Percentiles rank a stretch among this genome's conserved stretches.
phyloP scores from a whole-genome alignment of 1,140 invertebrate genomes.

The Delia radicum region DNA sequence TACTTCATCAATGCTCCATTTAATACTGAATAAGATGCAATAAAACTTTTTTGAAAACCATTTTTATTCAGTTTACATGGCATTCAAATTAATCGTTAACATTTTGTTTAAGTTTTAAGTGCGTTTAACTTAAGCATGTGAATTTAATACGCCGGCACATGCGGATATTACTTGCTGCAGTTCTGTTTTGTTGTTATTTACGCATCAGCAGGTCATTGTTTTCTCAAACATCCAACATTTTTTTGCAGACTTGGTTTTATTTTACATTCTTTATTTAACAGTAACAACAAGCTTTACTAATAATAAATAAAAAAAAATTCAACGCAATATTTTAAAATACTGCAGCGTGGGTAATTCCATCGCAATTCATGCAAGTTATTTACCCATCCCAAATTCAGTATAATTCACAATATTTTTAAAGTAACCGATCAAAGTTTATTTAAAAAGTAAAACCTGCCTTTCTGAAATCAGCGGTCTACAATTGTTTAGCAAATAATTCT shows the following conservation, averaged over 20 bases:
- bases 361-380: no score
- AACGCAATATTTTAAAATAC: neutral
- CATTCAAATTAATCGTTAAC: neutral
- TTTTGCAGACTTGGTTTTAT: neutral
- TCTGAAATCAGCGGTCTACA: no score
- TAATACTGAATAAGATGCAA: no score
- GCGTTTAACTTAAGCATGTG: neutral
- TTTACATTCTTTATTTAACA: neutral
- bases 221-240: neutral
- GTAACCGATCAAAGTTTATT: no score
- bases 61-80: neutral
- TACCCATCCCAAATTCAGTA: no score
- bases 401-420: no score
- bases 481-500: no score
- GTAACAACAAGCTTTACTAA: neutral
- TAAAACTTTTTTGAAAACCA: no score
- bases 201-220: slow-evolving; percentile 17
- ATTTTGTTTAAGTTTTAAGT: neutral
- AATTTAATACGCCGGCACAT: neutral
- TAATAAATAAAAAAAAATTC: neutral
- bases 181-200: neutral
- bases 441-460: no score
- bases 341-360: neutral
- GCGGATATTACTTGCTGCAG: neutral
- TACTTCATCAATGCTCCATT: no score